Evolutionary conservation across 2,888 invertebrate genomes (phyloP).

Genomic region (Melitaea athalia): DNA sequence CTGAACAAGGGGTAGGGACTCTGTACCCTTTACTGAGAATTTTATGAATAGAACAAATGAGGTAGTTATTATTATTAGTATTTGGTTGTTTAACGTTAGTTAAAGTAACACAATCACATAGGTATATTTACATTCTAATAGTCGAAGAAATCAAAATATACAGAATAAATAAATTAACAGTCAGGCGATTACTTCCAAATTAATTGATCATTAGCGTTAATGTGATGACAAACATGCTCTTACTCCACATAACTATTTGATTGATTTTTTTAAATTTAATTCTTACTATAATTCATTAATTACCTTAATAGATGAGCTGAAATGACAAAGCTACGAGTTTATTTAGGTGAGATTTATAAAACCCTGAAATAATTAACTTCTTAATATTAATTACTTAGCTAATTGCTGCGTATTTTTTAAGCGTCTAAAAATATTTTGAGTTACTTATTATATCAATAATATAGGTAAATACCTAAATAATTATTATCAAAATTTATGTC

Average conservation of each 20-base stretch:
- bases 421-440: too few species aligned
- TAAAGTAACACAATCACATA: not conserved
- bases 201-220: not conserved
- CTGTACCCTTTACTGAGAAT: slow-evolving; percentile 63
- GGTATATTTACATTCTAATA: not conserved
- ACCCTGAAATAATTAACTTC: too few species aligned
- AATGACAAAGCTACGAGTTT: too few species aligned
- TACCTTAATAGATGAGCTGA: too few species aligned
- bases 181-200: not conserved
- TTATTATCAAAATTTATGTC: too few species aligned
- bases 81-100: not conserved
- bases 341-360: too few species aligned
- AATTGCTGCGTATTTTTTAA: too few species aligned
- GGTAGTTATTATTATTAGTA: slow-evolving; percentile 33
- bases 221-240: not conserved
- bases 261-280: not conserved
- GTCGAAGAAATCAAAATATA: not conserved
- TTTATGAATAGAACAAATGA: slow-evolving; percentile 68
- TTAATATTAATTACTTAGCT: too few species aligned
- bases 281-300: too few species aligned
- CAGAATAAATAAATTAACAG: not conserved
- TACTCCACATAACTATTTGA: not conserved
- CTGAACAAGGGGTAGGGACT: slow-evolving; percentile 68
- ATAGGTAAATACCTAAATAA: too few species aligned
- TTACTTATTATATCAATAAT: too few species aligned